Evolutionary conservation across 2,888 invertebrate genomes (phyloP), one percentile per base, ranked within the genome.

Genomic region (Brachylomia viminalis): DNA sequence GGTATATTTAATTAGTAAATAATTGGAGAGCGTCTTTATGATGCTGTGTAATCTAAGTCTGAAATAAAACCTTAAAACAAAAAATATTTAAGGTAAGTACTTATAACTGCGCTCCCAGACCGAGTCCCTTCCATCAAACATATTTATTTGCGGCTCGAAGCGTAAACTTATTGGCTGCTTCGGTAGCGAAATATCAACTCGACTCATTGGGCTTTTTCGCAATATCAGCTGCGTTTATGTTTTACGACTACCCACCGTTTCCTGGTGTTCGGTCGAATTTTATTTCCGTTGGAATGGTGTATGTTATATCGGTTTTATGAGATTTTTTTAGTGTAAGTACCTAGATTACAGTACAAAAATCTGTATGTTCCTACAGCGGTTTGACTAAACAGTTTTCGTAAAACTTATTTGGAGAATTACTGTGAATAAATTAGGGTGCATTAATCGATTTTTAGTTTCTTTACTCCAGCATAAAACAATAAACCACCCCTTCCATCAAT

Each of bases 111-210:
- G 67, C 70, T 59, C 30, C 45, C 20, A 56, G 0, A 49, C 8
- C 10, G 17, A 49, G 62, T 45, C 84, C 3, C 74, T 81, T 87
- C 87, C 74, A 84, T 80, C 42, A 62, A 59, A 69, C 64, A 54
- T 74, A 79, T 73, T 33, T 72, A 68, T 58, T 58, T 72, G 61
- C 47, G 20, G 58, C 47, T 73, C 69, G 80, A 80, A 81, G 71
- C 76, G 72, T 80, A 80, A 89, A 88, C 90, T 89, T 90, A 90
- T 91, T 89, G 90, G 85, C 81, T 89, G 88, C 90, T 89, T 86
- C 86, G 88, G 80, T 80, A 77, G 87, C 90, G 77, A 87, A 90
- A 90, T 88, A 90, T 88, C 88, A 86, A 85, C 87, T 86, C 80
- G 85, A 88, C 85, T 89, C 89, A 89, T 89, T 88, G 88, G 82